Base-by-base conservation (phyloP, 2,113 vertebrate species). In the Psittacara wagleri region DNA sequence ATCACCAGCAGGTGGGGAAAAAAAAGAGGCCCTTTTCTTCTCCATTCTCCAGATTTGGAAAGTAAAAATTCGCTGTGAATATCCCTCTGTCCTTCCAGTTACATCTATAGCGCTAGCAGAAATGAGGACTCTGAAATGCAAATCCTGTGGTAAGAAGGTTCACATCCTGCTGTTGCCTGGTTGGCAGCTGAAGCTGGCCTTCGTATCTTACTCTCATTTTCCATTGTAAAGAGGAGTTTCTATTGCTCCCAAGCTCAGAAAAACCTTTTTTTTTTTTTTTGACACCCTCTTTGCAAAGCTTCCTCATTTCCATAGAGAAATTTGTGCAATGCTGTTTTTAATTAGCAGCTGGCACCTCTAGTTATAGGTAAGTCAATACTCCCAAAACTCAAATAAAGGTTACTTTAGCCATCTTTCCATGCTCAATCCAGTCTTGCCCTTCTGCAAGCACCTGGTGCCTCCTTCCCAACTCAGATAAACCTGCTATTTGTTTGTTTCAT, bases 281-380 rank as follows among this genome's bases (percentile, higher is more conserved):
- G 52, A 82, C 83, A 92, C 17, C 33, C 29, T 94, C 41, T 83
- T 87, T 88, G 63, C 67, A 93, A 93, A 1, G 2, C 27, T 87
- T 88, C 77, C 94, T 94, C 1, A 37, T 96, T 95, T 94, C 95
- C 96, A 96, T 94, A 85, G 96, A 94, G 80, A 96, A 90, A 79
- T 90, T 94, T 94, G 88, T 69, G 66, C 57, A 77, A 81, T 66
- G 44, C 17, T 29, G 8, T 13, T 84, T 92, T 95, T 96, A 82
- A 81, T 81, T 86, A 77, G 68, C 62, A 83, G 76, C 55, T 94
- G 62, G 51, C 59, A 80, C 59, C n/a, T 77, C 85, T 95, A 89
- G 75, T 96, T 96, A 94, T 69, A 97, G 76, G 57, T 86, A 82
- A 67, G 37, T 57, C 61, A 69, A 95, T 95, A 90, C 55, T 93